A percentile compares a stretch with the other conserved stretches of the same genome.
Evolutionary conservation across 2,797 vertebrate species (phyloP).

Genomic region (Vespertilio murinus): DNA sequence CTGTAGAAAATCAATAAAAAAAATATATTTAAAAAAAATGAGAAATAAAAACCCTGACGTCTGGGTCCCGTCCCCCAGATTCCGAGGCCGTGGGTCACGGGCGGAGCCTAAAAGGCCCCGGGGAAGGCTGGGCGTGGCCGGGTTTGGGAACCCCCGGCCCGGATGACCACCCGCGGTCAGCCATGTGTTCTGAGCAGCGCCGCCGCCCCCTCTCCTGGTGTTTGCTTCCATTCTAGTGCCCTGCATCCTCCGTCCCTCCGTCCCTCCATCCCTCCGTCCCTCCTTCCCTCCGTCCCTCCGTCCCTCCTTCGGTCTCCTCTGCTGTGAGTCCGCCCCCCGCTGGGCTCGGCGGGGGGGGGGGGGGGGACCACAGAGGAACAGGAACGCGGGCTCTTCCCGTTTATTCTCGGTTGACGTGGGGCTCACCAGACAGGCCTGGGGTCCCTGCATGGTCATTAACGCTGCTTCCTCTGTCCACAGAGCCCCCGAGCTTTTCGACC

Average conservation of each 20-base stretch:
- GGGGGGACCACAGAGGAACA: background rate
- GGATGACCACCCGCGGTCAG: background rate
- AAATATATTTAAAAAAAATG: no score
- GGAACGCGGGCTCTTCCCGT: background rate
- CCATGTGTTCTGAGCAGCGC: background rate
- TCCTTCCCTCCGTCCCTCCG: no score
- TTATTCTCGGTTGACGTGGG: background rate
- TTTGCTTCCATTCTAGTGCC: background rate
- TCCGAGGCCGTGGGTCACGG: background rate
- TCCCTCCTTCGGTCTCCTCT: background rate
- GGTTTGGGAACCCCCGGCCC: background rate
- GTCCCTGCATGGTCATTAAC: no score
- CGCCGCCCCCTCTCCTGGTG: background rate
- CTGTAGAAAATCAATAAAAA: no score
- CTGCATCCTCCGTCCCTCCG: no score
- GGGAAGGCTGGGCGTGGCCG: background rate
- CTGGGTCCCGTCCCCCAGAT: background rate
- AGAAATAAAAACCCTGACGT: background rate
- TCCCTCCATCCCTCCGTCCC: no score
- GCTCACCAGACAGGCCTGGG: no score
- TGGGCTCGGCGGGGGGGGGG: background rate
- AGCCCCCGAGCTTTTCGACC: background rate
- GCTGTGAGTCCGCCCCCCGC: background rate
- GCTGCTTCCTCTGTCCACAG: constrained; percentile 31
- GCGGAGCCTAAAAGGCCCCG: background rate